phyloP scores from a whole-genome alignment of 2,113 vertebrate genomes.

The Dipodomys stephensi region DNA sequence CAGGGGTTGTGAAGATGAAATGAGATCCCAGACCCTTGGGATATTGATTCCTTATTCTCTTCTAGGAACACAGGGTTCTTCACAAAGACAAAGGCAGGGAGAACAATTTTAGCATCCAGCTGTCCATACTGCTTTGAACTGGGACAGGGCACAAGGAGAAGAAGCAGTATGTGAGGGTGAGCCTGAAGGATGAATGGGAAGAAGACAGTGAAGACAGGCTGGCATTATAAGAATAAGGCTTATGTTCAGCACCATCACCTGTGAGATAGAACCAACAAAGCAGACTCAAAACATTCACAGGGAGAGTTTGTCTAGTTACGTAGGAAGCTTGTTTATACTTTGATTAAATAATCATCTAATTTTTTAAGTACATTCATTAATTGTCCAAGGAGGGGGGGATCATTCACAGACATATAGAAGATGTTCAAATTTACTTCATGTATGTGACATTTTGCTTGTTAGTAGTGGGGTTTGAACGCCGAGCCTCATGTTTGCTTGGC shows the following conservation, averaged over 20 bases:
- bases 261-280: not conserved
- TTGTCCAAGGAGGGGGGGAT: too few species aligned
- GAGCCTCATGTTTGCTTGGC: too few species aligned
- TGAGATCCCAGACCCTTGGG: not conserved
- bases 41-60: not conserved
- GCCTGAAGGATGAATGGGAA: not conserved
- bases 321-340: not conserved
- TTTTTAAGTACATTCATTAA: too few species aligned
- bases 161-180: not conserved
- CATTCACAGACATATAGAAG: too few species aligned
- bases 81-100: not conserved
- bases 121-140: not conserved
- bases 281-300: not conserved
- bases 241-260: not conserved
- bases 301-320: not conserved
- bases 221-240: not conserved
- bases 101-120: not conserved
- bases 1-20: not conserved
- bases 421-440: not conserved
- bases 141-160: not conserved
- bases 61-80: not conserved
- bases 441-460: too few species aligned
- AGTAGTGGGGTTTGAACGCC: too few species aligned
- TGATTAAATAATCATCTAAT: not conserved
- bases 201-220: not conserved